A percentile compares a stretch with the other conserved stretches of the same genome.
Evolutionary conservation across 2,797 vertebrate species (phyloP).

Genomic region (Gallinago solitaria): DNA sequence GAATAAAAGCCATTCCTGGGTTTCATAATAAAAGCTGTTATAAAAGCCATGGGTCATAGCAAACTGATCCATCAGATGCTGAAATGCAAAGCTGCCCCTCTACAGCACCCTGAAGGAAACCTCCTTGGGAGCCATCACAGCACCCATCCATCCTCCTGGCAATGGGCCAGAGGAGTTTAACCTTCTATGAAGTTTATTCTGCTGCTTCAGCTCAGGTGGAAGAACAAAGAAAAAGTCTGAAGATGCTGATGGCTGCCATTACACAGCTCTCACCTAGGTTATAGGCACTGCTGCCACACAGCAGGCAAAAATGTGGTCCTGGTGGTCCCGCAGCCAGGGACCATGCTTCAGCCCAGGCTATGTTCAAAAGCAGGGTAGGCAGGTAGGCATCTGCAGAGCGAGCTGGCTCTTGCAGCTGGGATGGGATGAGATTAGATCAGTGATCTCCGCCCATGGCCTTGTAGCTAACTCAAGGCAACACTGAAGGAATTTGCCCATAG

Average conservation of each 20-base stretch:
- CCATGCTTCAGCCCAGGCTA: background rate
- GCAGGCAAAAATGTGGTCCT: background rate
- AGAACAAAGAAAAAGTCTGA: constrained; percentile 36
- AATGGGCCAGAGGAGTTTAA: constrained; percentile 42
- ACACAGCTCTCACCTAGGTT: fast-evolving
- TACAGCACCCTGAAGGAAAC: background rate
- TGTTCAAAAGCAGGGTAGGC: background rate
- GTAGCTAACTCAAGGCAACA: background rate
- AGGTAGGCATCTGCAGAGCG: background rate
- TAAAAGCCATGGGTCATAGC: background rate
- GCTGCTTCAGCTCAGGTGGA: constrained; percentile 66
- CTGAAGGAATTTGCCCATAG: background rate
- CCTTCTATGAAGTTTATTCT: constrained; percentile 74
- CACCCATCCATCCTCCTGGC: background rate
- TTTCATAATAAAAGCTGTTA: background rate
- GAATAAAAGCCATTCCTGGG: background rate
- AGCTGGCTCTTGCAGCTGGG: constrained; percentile 8
- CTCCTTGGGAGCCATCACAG: background rate
- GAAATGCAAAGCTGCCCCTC: background rate
- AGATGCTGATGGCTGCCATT: constrained; percentile 24
- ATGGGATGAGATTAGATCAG: background rate
- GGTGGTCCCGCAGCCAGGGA: background rate
- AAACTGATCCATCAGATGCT: background rate
- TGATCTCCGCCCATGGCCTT: fast-evolving
- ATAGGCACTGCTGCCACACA: fast-evolving